Base-by-base conservation (phyloP, 2,113 vertebrate genomes). In the Forbesichthys papilliferus region DNA sequence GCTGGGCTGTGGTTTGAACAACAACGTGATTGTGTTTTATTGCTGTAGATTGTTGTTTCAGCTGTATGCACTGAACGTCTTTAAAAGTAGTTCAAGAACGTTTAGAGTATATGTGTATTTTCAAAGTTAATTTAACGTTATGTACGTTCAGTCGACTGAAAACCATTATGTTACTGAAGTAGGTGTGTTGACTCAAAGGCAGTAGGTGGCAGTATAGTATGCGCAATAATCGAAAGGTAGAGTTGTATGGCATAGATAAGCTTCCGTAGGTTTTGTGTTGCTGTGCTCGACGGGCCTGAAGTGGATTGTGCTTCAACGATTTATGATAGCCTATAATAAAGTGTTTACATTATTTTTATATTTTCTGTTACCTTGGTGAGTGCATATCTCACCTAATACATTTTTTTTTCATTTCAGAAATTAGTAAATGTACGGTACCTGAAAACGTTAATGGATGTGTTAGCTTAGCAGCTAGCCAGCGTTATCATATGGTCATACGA, bases 201-300 rank as follows among this genome's bases (percentile, higher is more conserved):
- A 46, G 5, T 69, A 61, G 80, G 57, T n/a, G 80, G 73, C 75
- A 42, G 53, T 82, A 58, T 36, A 8, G 46, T 18, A 53, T 69
- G 18, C 10, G 13, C 33, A 1, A 1, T 42, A 0, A 0, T 16
- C 0, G 3, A 0, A 4, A n/a, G 11, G 5, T 11, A 3, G 12
- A 27, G 0, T 11, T 1, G 59, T 74, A 64, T 78, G 82, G 16
- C 54, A 20, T 18, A 0, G 0, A 11, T 1, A 4, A 64, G 82
- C 73, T 90, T 84, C 88, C 87, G 81, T 87, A 18, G 12, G 0
- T 16, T 9, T 3, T 65, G 54, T 56, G 54, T 9, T 56, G n/a
- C 16, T 18, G 20, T 3, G n/a, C 9, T 1, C 1, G 7, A 42
- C 36, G 7, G 36, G 0, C 7, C 5, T 42, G 36, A 49, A 71